These are phyloP conservation scores for Neuroterus valhalla DNA, from an alignment of 1,140 invertebrate genomes.

Conservation along the genomic window DNA sequence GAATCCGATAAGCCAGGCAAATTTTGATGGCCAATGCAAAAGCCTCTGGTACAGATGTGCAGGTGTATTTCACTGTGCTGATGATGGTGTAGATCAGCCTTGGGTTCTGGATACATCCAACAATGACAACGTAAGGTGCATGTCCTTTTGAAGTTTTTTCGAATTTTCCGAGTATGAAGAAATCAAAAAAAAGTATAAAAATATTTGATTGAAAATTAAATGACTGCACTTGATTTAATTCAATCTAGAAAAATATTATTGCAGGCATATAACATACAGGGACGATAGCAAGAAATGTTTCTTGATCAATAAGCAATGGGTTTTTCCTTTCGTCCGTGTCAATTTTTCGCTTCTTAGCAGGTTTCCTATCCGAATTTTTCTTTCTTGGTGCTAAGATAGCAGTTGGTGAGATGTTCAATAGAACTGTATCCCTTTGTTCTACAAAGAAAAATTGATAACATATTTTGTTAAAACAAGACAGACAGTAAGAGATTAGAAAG, in stretches of 20 bases:
- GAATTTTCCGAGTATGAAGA: slow-evolving; percentile 12
- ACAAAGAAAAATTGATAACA: background rate
- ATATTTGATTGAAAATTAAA: background rate
- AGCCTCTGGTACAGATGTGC: no score
- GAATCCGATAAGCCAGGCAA: no score
- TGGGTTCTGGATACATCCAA: no score
- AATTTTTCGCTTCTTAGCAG: slow-evolving; percentile 28
- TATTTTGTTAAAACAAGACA: no score
- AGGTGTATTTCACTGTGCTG: no score
- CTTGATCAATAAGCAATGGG: slow-evolving; percentile 18
- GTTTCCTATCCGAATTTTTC: slow-evolving; percentile 16
- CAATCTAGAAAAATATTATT: background rate
- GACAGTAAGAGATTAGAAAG: no score
- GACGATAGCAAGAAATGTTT: slow-evolving; percentile 26
- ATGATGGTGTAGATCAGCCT: no score
- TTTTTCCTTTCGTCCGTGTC: slow-evolving; percentile 31
- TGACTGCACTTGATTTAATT: background rate
- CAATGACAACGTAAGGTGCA: no score
- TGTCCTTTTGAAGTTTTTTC: background rate
- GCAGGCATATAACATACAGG: background rate
- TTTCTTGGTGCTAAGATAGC: slow-evolving; percentile 31
- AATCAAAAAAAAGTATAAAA: background rate
- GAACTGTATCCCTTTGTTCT: slow-evolving; percentile 29
- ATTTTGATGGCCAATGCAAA: no score
- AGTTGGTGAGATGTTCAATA: slow-evolving; percentile 6